These are phyloP conservation scores for Trichonephila clavata DNA, from an alignment of 1,140 invertebrate genomes.

Conservation along the genomic window DNA sequence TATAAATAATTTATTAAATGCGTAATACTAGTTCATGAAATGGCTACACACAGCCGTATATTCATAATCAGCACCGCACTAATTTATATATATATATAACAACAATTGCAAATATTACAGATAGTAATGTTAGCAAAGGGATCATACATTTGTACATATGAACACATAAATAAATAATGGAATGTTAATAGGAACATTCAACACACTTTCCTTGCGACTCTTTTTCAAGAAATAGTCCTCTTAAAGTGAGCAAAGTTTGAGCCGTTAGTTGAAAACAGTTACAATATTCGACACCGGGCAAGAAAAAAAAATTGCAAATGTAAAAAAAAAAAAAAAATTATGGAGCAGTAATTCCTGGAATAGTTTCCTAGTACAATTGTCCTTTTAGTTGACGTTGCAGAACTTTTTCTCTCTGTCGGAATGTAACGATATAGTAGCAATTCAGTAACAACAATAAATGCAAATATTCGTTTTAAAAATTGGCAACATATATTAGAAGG, in stretches of 20 bases:
- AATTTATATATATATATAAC: slow-evolving; percentile 35
- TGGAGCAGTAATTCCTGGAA: not conserved
- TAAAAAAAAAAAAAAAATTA: not conserved
- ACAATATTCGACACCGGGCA: not conserved
- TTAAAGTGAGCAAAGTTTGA: slow-evolving; percentile 23
- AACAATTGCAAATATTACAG: slow-evolving; percentile 44
- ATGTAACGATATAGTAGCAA: no score
- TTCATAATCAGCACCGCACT: slow-evolving; percentile 37
- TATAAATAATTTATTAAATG: slow-evolving; percentile 73
- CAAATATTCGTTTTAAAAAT: no score
- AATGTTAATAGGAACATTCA: slow-evolving; percentile 67
- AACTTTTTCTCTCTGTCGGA: not conserved
- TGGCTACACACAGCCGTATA: not conserved
- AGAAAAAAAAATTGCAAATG: not conserved
- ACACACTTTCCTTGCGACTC: slow-evolving; percentile 14
- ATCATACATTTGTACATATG: not conserved
- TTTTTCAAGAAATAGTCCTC: not conserved
- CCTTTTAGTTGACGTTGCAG: not conserved
- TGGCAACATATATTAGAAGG: no score
- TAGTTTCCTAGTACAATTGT: not conserved
- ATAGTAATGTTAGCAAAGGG: slow-evolving; percentile 3
- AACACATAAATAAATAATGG: slow-evolving; percentile 32
- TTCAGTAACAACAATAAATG: no score
- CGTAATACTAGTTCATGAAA: slow-evolving; percentile 39
- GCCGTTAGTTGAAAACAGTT: slow-evolving; percentile 13